These are phyloP conservation scores for Stratiomys singularior DNA, from an alignment of 2,888 invertebrate species.

Conservation along the genomic window DNA sequence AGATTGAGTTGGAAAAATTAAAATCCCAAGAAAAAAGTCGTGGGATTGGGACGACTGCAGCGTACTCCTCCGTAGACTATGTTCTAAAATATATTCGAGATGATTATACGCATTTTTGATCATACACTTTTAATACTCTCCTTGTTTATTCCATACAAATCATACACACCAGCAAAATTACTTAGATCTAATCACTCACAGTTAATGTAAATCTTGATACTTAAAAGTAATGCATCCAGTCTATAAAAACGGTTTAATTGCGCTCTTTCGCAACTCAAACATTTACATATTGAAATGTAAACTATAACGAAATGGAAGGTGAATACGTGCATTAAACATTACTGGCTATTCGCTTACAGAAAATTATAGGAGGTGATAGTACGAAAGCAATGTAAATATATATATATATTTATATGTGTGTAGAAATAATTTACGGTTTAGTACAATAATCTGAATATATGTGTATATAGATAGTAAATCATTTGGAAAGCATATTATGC, in stretches of 20 bases:
- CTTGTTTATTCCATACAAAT: neutral
- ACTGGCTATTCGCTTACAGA: neutral
- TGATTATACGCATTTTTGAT: neutral
- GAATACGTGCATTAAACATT: slow-evolving; percentile 11
- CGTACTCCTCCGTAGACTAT: no score
- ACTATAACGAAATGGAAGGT: neutral
- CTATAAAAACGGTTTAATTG: neutral
- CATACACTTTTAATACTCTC: slow-evolving; percentile 23
- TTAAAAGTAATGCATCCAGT: slow-evolving; percentile 31
- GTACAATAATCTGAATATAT: no score
- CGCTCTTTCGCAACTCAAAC: neutral
- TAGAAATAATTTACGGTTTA: no score
- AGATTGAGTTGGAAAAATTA: no score
- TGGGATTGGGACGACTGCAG: no score
- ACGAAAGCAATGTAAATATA: neutral
- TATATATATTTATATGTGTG: neutral
- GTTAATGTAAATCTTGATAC: neutral
- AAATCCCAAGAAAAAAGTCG: no score
- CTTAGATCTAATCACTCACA: neutral
- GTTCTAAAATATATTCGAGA: no score
- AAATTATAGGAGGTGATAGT: neutral
- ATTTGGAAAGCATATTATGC: no score
- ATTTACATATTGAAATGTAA: neutral
- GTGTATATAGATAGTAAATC: no score
- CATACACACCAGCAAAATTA: slow-evolving; percentile 2